These are phyloP conservation scores for Tamandua tetradactyla DNA, from an alignment of 2,797 vertebrate species.

Conservation along the genomic window DNA sequence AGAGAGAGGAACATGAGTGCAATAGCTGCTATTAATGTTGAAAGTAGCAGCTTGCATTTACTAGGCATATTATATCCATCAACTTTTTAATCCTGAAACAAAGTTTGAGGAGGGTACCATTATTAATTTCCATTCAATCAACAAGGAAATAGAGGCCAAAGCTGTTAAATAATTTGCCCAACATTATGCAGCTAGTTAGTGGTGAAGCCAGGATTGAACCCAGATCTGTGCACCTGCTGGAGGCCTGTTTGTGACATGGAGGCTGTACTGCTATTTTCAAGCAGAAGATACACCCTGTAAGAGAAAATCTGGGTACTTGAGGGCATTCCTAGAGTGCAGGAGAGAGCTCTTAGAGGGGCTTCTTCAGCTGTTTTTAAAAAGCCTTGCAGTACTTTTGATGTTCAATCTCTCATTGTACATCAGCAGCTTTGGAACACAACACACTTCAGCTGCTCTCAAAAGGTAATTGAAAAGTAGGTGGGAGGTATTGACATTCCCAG, in stretches of 20 bases:
- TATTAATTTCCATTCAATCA: background rate
- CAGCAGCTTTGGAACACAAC: background rate
- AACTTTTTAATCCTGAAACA: background rate
- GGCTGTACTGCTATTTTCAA: fast-evolving
- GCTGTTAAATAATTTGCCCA: background rate
- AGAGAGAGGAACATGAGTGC: background rate
- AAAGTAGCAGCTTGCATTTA: background rate
- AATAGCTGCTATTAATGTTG: background rate
- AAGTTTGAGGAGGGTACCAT: background rate
- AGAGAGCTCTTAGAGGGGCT: background rate
- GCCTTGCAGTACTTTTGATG: background rate
- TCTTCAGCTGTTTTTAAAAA: conserved; percentile 29
- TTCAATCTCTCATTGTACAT: background rate
- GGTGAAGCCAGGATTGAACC: background rate
- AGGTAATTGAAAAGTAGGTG: conserved; percentile 38
- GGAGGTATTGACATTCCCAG: background rate
- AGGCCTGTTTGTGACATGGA: background rate
- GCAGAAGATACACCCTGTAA: background rate
- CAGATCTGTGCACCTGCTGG: background rate
- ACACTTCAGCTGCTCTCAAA: conserved; percentile 43
- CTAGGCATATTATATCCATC: background rate
- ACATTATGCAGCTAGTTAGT: background rate
- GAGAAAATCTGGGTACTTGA: background rate
- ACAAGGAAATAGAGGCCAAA: background rate
- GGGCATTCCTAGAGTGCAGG: background rate